Evolutionary conservation across 2,797 vertebrate genomes (phyloP), one percentile per base, ranked within the genome.

Genomic region (Mormyrus hasselquistii): DNA sequence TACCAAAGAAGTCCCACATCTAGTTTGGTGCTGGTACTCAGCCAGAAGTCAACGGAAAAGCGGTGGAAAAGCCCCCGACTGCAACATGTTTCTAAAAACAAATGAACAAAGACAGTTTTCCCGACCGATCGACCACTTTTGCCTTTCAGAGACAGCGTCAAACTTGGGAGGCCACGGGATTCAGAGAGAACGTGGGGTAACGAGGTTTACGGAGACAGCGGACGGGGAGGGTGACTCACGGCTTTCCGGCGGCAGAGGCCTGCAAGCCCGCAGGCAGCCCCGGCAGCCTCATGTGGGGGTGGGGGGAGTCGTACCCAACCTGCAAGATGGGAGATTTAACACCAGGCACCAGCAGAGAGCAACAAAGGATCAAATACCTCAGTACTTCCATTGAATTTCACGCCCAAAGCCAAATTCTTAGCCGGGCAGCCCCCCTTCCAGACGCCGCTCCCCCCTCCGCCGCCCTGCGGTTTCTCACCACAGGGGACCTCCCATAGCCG

Each of bases 201-300:
- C 1, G 41, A n/a, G 38, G 16, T 19, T 5, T 8, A 25, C 16
- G 25, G 41, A 34, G 34, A 88, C 2, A 3, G 19, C n/a, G 0
- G 0, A 0, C 1, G 34, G 44, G 3, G 8, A 41, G 7, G 16
- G 0, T 16, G 41, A 94, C 96, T 94, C 91, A 96, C 96, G 96
- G 96, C 88, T 97, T 96, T 92, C 96, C 94, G 0, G 95, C 92
- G 38, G 95, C 93, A 6, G 94, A 94, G 47, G 96, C 93, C 82
- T 96, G 97, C 93, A 98, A 94, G 87, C 96, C 94, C 76, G 96
- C 95, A 10, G 96, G 95, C 86, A 97, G 95, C 84, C 96, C 96
- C 0, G 96, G 95, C 89, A 93, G 95, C 53, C 93, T 93, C 92
- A 94, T 96, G 93, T 97, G 84, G 90, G 97, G 94, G 95, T 97